phyloP scores from a whole-genome alignment of 2,888 invertebrate genomes.

The Orthosia cruda region DNA sequence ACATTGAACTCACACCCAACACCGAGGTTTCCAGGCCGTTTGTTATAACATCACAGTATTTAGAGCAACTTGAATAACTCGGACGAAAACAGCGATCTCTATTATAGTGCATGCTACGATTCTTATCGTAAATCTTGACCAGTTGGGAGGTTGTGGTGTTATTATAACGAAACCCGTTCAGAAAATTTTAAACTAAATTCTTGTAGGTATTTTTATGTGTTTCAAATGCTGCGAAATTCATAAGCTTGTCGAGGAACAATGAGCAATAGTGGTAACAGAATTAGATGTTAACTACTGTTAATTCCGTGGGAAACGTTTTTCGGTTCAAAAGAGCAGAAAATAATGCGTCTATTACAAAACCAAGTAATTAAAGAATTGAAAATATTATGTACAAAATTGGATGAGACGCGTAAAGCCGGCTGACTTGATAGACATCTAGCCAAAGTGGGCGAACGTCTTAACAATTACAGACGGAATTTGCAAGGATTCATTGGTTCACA shows the following conservation, averaged over 20 bases:
- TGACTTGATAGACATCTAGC: slow-evolving; percentile 62
- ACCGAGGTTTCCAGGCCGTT: slow-evolving; percentile 66
- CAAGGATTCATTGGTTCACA: slow-evolving; percentile 77
- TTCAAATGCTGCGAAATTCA: not conserved
- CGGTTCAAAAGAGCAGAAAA: not conserved
- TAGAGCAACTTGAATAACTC: slow-evolving; percentile 63
- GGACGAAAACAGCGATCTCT: slow-evolving; percentile 48
- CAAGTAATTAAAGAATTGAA: slow-evolving; percentile 17
- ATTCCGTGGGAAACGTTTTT: slow-evolving; percentile 41
- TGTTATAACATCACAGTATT: slow-evolving; percentile 60
- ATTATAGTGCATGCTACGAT: slow-evolving; percentile 43
- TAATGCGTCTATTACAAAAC: not conserved
- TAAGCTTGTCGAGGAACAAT: not conserved
- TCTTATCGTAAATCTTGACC: slow-evolving; percentile 58
- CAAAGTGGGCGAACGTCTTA: slow-evolving; percentile 70
- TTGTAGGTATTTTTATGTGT: not conserved
- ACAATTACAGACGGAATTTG: slow-evolving; percentile 69
- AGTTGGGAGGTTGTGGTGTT: slow-evolving; percentile 35
- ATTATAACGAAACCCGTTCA: slow-evolving; percentile 27
- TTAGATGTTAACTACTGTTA: slow-evolving; percentile 25
- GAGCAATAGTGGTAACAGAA: not conserved
- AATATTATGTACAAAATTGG: slow-evolving; percentile 20
- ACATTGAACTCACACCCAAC: slow-evolving; percentile 81
- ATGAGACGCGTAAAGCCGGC: slow-evolving; percentile 28
- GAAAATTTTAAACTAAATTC: slow-evolving; percentile 5